These are phyloP conservation scores for Scaptomyza parva DNA, from an alignment of 2,888 invertebrate species.

Conservation along the genomic window DNA sequence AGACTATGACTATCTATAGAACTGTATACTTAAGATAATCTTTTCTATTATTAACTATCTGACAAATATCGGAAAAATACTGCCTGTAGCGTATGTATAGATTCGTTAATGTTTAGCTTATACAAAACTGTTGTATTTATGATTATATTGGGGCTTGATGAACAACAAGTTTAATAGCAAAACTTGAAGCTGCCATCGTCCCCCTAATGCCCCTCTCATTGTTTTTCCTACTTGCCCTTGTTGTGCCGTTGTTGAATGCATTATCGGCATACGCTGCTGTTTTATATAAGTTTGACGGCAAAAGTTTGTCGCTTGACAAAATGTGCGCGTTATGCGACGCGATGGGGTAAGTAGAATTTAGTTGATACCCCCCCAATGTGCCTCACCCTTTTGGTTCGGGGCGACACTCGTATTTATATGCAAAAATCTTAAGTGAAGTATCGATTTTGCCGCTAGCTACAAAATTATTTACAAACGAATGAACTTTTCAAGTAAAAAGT, in stretches of 20 bases:
- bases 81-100: background rate
- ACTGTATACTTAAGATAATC: no score
- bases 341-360: background rate
- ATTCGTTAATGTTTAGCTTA: background rate
- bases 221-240: constrained; percentile 2
- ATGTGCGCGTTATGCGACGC: constrained; percentile 36
- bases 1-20: no score
- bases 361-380: constrained; percentile 3
- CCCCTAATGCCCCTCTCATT: background rate
- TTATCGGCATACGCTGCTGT: constrained; percentile 72
- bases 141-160: constrained; percentile 26
- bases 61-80: no score
- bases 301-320: constrained; percentile 72
- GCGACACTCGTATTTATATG: constrained; percentile 56
- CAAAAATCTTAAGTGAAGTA: constrained; percentile 78
- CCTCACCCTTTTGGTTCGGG: background rate
- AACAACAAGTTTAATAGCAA: constrained; percentile 59
- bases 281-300: constrained; percentile 63
- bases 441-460: constrained; percentile 73
- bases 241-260: constrained; percentile 55
- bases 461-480: constrained; percentile 79
- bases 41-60: no score
- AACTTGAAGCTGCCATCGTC: constrained; percentile 35
- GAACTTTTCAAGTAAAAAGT: constrained; percentile 63
- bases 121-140: background rate